Conservation (phyloP, 2,113 vertebrate genomes). For the Salvelinus namaycush region DNA sequence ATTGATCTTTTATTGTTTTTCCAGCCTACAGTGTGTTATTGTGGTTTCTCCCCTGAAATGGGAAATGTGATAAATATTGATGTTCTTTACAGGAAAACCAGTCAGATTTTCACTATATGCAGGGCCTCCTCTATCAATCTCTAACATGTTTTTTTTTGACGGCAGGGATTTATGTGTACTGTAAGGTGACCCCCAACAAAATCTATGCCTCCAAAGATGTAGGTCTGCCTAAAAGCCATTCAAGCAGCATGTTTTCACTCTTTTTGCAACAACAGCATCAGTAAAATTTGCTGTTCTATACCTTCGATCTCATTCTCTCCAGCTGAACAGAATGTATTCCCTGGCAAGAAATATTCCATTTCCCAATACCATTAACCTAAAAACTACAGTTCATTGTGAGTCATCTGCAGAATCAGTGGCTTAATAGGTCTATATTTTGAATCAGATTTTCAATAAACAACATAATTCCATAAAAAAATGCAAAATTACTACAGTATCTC, state of each 20-base stretch:
- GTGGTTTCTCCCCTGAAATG: constrained; percentile 60
- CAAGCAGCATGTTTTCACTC: constrained; percentile 35
- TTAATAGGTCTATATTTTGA: neutral
- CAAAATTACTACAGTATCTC: neutral
- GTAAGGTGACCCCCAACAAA: constrained; percentile 46
- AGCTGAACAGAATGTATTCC: constrained; percentile 5
- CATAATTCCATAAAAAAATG: neutral
- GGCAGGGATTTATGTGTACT: constrained; percentile 22
- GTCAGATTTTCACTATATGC: constrained; percentile 39
- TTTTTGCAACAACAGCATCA: constrained; percentile 3
- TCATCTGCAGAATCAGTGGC: no score
- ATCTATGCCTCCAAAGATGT: constrained; percentile 26
- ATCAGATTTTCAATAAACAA: neutral
- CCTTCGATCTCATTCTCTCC: neutral
- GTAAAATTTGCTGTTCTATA: constrained; percentile 17
- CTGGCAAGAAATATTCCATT: neutral
- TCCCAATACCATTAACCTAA: no score
- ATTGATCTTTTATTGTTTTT: constrained; percentile 74
- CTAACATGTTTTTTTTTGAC: constrained; percentile 27
- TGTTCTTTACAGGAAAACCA: constrained; percentile 64
- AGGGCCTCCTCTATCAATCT: constrained; percentile 37
- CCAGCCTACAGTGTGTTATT: constrained; percentile 57
- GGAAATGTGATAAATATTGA: constrained; percentile 80
- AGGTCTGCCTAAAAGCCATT: constrained; percentile 53
- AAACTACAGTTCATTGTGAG: no score